Conservation (phyloP, 1,140 invertebrate genomes). For the Caenorhabditis tropicalis region DNA sequence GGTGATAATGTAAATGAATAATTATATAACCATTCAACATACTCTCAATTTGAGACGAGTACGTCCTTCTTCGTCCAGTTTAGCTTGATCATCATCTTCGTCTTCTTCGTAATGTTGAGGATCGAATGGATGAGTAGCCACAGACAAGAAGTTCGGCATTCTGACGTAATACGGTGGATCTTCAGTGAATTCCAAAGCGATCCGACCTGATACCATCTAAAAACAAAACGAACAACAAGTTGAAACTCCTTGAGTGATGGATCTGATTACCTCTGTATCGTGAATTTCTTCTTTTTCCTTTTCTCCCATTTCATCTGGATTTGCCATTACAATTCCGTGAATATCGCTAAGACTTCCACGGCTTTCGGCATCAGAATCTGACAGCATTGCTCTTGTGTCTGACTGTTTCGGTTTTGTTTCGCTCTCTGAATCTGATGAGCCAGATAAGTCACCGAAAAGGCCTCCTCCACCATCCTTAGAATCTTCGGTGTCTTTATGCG, state of each 20-base stretch:
- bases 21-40: background rate
- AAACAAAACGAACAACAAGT: background rate
- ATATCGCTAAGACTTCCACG: slow-evolving; percentile 27
- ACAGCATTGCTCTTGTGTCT: background rate
- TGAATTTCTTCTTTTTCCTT: slow-evolving; percentile 6
- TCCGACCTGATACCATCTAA: background rate
- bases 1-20: background rate
- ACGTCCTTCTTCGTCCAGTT: slow-evolving; percentile 86
- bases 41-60: slow-evolving; percentile 75
- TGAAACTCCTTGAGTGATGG: background rate
- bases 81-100: slow-evolving; percentile 90
- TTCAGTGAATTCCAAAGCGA: slow-evolving; percentile 55
- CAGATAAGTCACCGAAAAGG: slow-evolving; percentile 4
- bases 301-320: slow-evolving; percentile 27
- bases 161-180: slow-evolving; percentile 63
- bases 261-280: slow-evolving; percentile 1
- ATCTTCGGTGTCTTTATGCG: background rate
- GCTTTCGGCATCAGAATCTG: slow-evolving; percentile 17
- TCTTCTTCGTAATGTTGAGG: slow-evolving; percentile 95
- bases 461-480: background rate
- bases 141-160: slow-evolving; percentile 69
- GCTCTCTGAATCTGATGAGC: background rate
- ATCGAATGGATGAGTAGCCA: slow-evolving; percentile 83
- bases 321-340: slow-evolving; percentile 12
- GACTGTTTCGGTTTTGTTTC: background rate